Percentiles rank a stretch among this genome's conserved stretches.
Conservation (phyloP, 2,888 invertebrate genomes). For the Masnerella sp. region DNA sequence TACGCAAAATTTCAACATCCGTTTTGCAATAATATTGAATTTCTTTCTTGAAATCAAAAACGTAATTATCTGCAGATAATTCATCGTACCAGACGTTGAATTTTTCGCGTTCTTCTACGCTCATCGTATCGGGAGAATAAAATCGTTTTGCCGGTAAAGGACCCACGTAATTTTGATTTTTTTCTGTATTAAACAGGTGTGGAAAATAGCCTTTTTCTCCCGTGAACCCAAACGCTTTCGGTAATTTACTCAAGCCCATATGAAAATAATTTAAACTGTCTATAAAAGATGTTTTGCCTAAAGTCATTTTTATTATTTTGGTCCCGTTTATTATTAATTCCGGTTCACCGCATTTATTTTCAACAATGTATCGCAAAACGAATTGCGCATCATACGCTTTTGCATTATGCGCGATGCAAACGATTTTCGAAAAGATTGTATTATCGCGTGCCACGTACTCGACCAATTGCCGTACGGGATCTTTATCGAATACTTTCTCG, state of each 20-base stretch:
- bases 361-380: slow-evolving; percentile 2
- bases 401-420: slow-evolving; percentile 49
- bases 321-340: slow-evolving; percentile 60
- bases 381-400: slow-evolving; percentile 28
- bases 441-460: slow-evolving; percentile 21
- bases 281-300: slow-evolving; percentile 51
- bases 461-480: slow-evolving; percentile 42
- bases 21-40: neutral
- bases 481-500: slow-evolving; percentile 18
- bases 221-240: slow-evolving; percentile 64
- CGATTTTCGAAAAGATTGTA: slow-evolving; percentile 28
- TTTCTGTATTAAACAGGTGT: slow-evolving; percentile 60
- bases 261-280: slow-evolving; percentile 62
- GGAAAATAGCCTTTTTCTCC: slow-evolving; percentile 60
- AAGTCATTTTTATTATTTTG: slow-evolving; percentile 57
- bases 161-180: slow-evolving; percentile 57
- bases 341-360: slow-evolving; percentile 19
- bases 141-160: slow-evolving; percentile 33
- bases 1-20: slow-evolving; percentile 7
- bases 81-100: neutral
- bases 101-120: slow-evolving; percentile 29
- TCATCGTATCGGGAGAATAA: slow-evolving; percentile 32
- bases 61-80: neutral
- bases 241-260: slow-evolving; percentile 63
- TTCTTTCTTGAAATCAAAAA: neutral